Evolutionary conservation across 2,113 vertebrate species (phyloP), one percentile per base, ranked within the genome.

Genomic region (Benitochromis conjunctus): DNA sequence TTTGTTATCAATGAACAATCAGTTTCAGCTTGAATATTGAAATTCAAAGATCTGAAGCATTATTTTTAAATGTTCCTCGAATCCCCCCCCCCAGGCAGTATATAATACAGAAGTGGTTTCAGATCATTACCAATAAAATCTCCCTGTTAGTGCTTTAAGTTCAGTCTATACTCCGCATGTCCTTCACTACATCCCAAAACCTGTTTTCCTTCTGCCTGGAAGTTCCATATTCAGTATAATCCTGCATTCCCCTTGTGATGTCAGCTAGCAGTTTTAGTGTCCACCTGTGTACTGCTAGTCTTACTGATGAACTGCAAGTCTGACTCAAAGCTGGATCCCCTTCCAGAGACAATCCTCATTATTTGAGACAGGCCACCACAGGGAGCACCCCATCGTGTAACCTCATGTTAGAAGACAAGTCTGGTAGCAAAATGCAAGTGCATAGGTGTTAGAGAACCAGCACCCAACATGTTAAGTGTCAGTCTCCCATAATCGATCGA

Each of bases 181-280:
- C 34, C 4, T 13, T 66, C 62, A 41, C 62, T 1, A 66, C 4
- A 41, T 8, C 34, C 18, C 9, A 0, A 18, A 64, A 64, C 60
- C 41, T 0, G 0, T 36, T 18, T n/a, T 3, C 31, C 31, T 38
- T 19, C 62, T 66, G 34, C 34, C 19, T 13, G 19, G n/a, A 1
- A 41, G 36, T 36, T 1, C 11, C 11, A 66, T 13, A n/a, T 3
- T 64, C 0, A 60, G 34, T 60, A 60, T 10, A 60, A 19, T 19
- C 1, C 8, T 34, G 3, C 29, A 0, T 0, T 19, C 16, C 16
- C 6, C 16, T 8, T 10, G 57, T 60, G 29, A 34, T 34, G 7
- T 34, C 34, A 34, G 34, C 7, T 2, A 34, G 7, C 34, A 34
- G 34, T 34, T 34, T 2, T 29, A 10, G 16, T 57, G 24, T 26